A percentile compares a stretch with the other conserved stretches of the same genome.
Conservation (phyloP, 1,140 invertebrate genomes). For the Mercenaria mercenaria region DNA sequence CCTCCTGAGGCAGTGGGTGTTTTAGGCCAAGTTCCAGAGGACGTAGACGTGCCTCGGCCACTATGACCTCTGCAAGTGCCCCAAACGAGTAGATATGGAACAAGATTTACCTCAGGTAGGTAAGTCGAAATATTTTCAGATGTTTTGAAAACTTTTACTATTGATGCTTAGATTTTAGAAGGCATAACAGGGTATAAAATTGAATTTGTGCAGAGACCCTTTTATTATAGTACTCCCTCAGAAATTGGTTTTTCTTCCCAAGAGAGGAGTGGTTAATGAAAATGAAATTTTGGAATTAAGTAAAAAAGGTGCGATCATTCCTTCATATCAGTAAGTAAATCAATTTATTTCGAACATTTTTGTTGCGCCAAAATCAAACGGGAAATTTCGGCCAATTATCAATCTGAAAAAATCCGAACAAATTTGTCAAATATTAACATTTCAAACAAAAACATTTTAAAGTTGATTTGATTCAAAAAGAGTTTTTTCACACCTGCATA, state of each 20-base stretch:
- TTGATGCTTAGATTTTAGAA: constrained; percentile 35
- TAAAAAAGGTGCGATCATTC: constrained; percentile 35
- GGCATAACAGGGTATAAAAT: constrained; percentile 1
- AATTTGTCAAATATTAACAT: constrained; percentile 62
- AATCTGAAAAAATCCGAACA: constrained; percentile 66
- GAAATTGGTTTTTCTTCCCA: neutral
- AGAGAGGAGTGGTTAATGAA: neutral
- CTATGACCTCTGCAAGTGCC: neutral
- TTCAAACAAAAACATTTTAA: constrained; percentile 58
- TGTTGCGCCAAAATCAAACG: constrained; percentile 49
- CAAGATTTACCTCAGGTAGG: neutral
- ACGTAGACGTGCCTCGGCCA: neutral
- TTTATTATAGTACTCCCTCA: neutral
- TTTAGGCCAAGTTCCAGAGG: neutral
- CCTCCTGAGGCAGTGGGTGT: neutral
- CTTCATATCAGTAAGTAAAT: neutral
- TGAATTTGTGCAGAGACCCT: neutral
- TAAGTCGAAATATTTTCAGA: neutral
- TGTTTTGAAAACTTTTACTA: constrained; percentile 32
- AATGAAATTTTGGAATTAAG: constrained; percentile 3
- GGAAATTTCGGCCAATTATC: constrained; percentile 51
- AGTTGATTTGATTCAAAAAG: constrained; percentile 45
- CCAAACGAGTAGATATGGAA: neutral
- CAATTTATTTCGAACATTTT: constrained; percentile 66
- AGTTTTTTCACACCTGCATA: constrained; percentile 54